Conservation (phyloP, 2,797 vertebrate genomes). For the Coluber constrictor region DNA sequence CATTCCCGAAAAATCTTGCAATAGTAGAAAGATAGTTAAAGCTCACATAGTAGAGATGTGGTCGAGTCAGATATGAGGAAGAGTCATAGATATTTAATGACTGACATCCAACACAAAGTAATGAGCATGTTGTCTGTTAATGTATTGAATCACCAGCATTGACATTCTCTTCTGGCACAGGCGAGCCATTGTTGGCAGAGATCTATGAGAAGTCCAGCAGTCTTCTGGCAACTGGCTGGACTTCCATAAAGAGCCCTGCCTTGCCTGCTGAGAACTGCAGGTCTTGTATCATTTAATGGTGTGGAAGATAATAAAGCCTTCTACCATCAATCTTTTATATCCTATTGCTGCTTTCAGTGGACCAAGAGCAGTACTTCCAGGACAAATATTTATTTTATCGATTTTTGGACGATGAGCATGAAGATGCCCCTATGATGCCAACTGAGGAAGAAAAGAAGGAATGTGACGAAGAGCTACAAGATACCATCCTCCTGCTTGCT, state of each 20-base stretch:
- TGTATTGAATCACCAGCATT: not conserved
- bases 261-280: not conserved
- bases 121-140: not conserved
- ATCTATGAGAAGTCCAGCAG: not conserved
- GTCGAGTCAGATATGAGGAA: not conserved
- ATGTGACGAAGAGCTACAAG: conserved; percentile 91
- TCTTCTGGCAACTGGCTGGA: not conserved
- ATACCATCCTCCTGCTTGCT: conserved; percentile 88
- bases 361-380: conserved; percentile 92
- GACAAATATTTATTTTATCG: conserved; percentile 99
- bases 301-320: not conserved
- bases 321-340: fast-evolving
- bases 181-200: not conserved
- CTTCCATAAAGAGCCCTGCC: not conserved
- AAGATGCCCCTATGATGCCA: conserved; percentile 78
- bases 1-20: not conserved
- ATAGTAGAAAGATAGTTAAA: not conserved
- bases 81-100: not conserved
- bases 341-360: conserved; percentile 75
- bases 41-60: too few relatives aligned
- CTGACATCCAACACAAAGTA: not conserved
- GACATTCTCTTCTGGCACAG: not conserved
- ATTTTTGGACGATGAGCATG: conserved; percentile 92
- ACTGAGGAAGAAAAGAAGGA: conserved; percentile 88
- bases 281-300: conserved; percentile 4